A percentile compares a stretch with the other conserved stretches of the same genome.
These are phyloP conservation scores for Pampusana beccarii DNA, from an alignment of 2,113 vertebrate species.

Conservation along the genomic window DNA sequence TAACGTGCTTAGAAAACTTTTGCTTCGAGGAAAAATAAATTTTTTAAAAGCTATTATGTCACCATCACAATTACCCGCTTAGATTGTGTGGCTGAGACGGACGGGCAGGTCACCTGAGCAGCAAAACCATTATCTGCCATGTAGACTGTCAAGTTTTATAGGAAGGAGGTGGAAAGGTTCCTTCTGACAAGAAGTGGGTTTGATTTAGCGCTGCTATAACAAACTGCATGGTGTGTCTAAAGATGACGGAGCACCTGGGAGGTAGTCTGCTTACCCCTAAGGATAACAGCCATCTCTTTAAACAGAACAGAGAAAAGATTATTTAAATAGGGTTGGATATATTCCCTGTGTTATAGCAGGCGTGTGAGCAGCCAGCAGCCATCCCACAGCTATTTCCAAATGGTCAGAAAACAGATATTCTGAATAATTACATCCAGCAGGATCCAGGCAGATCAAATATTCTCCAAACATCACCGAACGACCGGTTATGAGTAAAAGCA, in stretches of 20 bases:
- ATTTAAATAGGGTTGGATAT: background rate
- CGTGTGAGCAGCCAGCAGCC: background rate
- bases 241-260: slow-evolving; percentile 14
- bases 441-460: background rate
- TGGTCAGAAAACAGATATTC: background rate
- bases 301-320: background rate
- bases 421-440: background rate
- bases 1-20: background rate
- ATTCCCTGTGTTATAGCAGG: background rate
- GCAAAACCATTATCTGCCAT: background rate
- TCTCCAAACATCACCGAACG: background rate
- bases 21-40: background rate
- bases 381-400: background rate
- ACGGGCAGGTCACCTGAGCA: background rate
- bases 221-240: background rate
- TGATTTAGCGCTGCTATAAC: slow-evolving; percentile 8
- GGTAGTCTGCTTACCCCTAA: background rate
- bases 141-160: background rate
- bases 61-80: background rate
- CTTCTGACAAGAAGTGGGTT: background rate
- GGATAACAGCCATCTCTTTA: background rate
- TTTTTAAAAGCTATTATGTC: background rate
- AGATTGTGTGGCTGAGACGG: accelerated
- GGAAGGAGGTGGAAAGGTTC: background rate
- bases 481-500: background rate